These are phyloP conservation scores for Coregonus ussuriensis DNA, from an alignment of 2,797 vertebrate genomes.

Conservation along the genomic window DNA sequence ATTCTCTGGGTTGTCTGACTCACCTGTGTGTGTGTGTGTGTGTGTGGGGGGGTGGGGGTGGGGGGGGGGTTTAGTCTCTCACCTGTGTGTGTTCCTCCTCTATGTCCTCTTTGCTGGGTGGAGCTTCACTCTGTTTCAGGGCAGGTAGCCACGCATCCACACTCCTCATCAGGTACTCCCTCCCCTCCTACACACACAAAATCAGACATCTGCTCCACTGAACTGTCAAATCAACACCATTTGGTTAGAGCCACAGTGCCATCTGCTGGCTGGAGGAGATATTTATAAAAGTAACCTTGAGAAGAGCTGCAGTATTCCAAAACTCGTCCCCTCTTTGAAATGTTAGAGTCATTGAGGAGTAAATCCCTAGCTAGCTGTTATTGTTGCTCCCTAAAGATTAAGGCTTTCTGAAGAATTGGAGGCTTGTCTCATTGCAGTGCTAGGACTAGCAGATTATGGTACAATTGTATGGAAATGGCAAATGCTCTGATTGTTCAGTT, in stretches of 20 bases:
- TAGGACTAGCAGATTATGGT: neutral
- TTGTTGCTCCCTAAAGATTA: neutral
- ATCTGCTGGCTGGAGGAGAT: constrained; percentile 50
- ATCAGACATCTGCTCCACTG: neutral
- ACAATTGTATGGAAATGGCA: neutral
- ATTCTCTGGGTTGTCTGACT: neutral
- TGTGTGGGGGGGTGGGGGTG: neutral
- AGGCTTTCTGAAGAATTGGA: neutral
- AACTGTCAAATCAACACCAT: constrained; percentile 8
- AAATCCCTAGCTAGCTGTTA: neutral
- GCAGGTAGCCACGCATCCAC: constrained; percentile 77
- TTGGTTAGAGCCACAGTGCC: constrained; percentile 55
- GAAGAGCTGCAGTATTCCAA: neutral
- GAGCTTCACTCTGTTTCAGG: constrained; percentile 60
- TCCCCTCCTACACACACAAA: constrained; percentile 73
- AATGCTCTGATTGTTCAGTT: neutral
- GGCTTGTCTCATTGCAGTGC: neutral
- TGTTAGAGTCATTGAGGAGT: neutral
- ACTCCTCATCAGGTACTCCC: constrained; percentile 79
- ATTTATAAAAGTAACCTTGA: constrained; percentile 22
- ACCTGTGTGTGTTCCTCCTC: constrained; percentile 69
- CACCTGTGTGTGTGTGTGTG: constrained; percentile 6
- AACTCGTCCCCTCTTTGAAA: neutral
- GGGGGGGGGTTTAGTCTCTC: neutral
- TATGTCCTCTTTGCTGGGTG: constrained; percentile 9